phyloP scores from a whole-genome alignment of 2,888 invertebrate species.

The Kryphioiulus occultus region DNA sequence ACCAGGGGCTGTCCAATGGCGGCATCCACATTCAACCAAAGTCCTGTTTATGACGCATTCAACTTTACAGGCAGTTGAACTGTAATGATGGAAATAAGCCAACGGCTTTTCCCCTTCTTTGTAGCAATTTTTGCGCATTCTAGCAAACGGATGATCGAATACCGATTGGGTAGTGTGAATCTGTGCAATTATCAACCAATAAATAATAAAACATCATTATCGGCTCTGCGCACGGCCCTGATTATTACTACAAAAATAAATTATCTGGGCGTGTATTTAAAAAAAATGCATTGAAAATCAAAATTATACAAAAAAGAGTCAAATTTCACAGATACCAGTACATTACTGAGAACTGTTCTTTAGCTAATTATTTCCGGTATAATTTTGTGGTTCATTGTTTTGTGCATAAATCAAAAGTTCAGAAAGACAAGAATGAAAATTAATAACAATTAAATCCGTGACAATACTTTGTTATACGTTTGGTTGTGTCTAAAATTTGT shows the following conservation, averaged over 20 bases:
- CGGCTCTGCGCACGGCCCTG: too few relatives aligned
- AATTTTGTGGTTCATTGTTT: too few relatives aligned
- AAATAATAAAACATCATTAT: neutral
- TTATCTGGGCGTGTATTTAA: too few relatives aligned
- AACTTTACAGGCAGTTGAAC: slow-evolving; percentile 46
- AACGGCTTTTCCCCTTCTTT: slow-evolving; percentile 45
- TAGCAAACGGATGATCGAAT: slow-evolving; percentile 41
- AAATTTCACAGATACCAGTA: too few relatives aligned
- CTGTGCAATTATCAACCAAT: neutral
- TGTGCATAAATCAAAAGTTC: too few relatives aligned
- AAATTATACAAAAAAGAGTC: too few relatives aligned
- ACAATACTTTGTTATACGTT: too few relatives aligned
- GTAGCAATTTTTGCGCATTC: slow-evolving; percentile 42
- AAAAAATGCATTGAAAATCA: neutral
- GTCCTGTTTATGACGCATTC: slow-evolving; percentile 47
- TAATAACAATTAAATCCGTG: too few relatives aligned
- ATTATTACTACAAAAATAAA: neutral
- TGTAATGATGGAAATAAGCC: slow-evolving; percentile 41
- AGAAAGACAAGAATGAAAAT: too few relatives aligned
- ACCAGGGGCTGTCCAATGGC: slow-evolving; percentile 48
- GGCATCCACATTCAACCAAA: slow-evolving; percentile 46
- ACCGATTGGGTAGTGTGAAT: slow-evolving; percentile 40
- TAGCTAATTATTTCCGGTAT: too few relatives aligned
- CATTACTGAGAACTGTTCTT: too few relatives aligned
- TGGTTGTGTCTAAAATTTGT: too few relatives aligned